Percentiles rank a stretch among this genome's conserved stretches.
Conservation (phyloP, 1,140 invertebrate species). For the Colletes latitarsis region DNA sequence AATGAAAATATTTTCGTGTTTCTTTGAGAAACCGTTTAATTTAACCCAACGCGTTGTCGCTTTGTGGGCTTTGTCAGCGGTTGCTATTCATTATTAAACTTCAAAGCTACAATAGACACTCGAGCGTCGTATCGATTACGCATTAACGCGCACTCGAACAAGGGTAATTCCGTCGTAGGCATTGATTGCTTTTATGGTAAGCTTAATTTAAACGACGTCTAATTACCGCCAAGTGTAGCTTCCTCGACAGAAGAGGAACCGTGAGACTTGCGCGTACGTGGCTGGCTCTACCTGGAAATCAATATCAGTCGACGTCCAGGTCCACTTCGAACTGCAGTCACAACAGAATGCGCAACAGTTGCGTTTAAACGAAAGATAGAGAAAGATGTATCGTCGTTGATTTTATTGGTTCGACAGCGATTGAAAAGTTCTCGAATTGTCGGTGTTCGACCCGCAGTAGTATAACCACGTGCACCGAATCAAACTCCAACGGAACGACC, state of each 20-base stretch:
- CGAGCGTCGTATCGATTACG: background rate
- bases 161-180: background rate
- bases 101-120: background rate
- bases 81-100: background rate
- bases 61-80: no score
- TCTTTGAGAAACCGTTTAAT: no score
- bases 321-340: constrained; percentile 51
- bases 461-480: background rate
- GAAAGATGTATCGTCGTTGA: constrained; percentile 19
- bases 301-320: constrained; percentile 71
- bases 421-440: constrained; percentile 2
- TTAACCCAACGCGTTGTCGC: no score
- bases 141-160: background rate
- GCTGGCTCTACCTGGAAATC: constrained; percentile 64
- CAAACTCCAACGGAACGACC: background rate
- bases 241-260: constrained; percentile 26
- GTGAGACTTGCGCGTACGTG: constrained; percentile 69
- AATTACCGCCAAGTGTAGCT: constrained; percentile 49
- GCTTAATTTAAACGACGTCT: constrained; percentile 43
- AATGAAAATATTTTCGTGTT: no score
- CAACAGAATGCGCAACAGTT: constrained; percentile 73
- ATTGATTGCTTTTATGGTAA: constrained; percentile 4
- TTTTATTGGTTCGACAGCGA: constrained; percentile 8
- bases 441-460: background rate
- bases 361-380: constrained; percentile 41